Base-by-base conservation (phyloP, 1,140 invertebrate species). In the Pseudachorutes palmiensis region DNA sequence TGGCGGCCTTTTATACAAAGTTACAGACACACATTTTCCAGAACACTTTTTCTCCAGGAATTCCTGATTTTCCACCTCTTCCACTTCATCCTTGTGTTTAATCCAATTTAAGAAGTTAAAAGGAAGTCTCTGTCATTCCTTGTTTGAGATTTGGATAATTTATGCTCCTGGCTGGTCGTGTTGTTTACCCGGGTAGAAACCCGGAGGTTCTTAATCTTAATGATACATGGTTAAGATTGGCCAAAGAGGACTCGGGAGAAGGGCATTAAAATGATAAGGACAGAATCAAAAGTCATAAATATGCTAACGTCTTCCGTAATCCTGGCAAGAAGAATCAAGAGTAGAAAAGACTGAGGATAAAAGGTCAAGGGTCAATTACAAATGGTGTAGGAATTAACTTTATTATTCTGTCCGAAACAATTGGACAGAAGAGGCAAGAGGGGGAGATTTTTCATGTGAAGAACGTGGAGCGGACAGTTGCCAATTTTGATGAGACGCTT, bases 401-500 rank as follows among this genome's bases (percentile, higher is more conserved):
- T n/a, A n/a, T n/a, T n/a, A n/a, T n/a, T n/a, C n/a, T n/a, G n/a
- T n/a, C n/a, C n/a, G 36, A 55, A 26, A 55, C 24, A 16, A 55
- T 14, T 55, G 36, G 36, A 45, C 36, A 19, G 36, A 9, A 19
- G 36, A 45, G 36, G 9, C 36, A 45, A 45, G 9, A 22, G 51
- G 24, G 51, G 24, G 51, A 55, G 51, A 55, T 55, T 22, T 55
- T 14, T 45, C 9, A 45, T 55, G 24, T 55, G 9, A 14, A 14
- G 12, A 16, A 14, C 5, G 12, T 55, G 51, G 24, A 55, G 51
- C 51, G 51, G 51, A 55, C 51, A 55, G 51, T 55, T 55, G 51
- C 51, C 51, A 55, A 55, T 55, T 55, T 55, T 55, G 51, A 55
- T 55, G 51, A 26, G 51, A 55, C 51, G 51, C 9, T 55, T 55